Evolutionary conservation across 2,888 invertebrate species (phyloP).

Genomic region (Diploptera punctata): DNA sequence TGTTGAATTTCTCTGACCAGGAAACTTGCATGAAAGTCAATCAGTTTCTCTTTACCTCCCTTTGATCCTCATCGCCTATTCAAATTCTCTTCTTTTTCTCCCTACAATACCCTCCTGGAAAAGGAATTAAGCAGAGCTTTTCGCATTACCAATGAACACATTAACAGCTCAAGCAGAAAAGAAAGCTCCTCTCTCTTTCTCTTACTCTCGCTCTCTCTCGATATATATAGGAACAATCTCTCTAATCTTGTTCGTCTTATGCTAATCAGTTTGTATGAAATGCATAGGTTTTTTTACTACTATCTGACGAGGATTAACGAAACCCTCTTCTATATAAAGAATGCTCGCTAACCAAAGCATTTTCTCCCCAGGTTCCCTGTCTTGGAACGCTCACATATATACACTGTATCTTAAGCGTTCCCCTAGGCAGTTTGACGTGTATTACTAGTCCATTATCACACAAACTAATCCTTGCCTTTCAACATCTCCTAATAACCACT

Average conservation of each 20-base stretch:
- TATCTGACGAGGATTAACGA: slow-evolving; percentile 11
- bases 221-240: neutral
- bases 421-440: neutral
- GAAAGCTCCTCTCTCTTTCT: too few species aligned
- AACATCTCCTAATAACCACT: slow-evolving; percentile 15
- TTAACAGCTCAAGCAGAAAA: slow-evolving; percentile 33
- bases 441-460: slow-evolving; percentile 10
- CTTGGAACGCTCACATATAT: slow-evolving; percentile 9
- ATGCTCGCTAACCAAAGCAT: slow-evolving; percentile 9
- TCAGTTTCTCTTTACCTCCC: slow-evolving; percentile 26
- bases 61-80: slow-evolving; percentile 26
- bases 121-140: slow-evolving; percentile 33
- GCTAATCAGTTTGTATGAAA: slow-evolving; percentile 37
- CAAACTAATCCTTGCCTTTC: slow-evolving; percentile 18
- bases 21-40: slow-evolving; percentile 20
- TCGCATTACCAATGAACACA: slow-evolving; percentile 35
- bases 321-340: neutral
- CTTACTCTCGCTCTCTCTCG: too few species aligned
- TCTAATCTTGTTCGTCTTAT: slow-evolving; percentile 29
- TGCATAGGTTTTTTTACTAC: slow-evolving; percentile 33
- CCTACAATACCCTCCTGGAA: neutral
- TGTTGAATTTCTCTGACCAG: slow-evolving; percentile 14
- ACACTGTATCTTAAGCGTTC: neutral
- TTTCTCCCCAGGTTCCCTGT: neutral
- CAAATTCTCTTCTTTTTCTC: slow-evolving; percentile 27